These are phyloP conservation scores for Bubo scandiacus DNA, from an alignment of 2,113 vertebrate species.

Conservation along the genomic window DNA sequence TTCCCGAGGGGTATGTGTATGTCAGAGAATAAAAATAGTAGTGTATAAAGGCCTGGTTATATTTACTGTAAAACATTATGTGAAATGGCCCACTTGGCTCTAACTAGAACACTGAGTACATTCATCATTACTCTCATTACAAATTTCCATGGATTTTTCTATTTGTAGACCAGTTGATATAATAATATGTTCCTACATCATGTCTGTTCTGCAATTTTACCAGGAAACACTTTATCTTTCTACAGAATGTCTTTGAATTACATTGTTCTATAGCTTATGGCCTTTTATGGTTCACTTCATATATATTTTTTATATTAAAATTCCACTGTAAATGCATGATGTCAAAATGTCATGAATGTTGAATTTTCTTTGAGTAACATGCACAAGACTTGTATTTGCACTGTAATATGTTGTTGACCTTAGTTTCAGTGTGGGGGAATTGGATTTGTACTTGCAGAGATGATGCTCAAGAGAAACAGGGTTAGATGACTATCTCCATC, in stretches of 20 bases:
- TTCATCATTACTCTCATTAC: conserved; percentile 24
- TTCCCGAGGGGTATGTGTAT: not conserved
- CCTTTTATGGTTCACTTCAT: not conserved
- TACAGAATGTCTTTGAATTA: not conserved
- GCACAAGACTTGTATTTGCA: not conserved
- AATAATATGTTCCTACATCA: not conserved
- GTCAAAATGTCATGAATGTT: not conserved
- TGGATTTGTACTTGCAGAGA: not conserved
- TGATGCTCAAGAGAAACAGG: not conserved
- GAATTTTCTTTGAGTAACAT: not conserved
- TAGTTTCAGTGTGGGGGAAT: not conserved
- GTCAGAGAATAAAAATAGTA: not conserved
- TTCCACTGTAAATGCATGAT: not conserved
- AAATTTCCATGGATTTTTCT: conserved; percentile 24
- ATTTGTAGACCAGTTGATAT: conserved; percentile 20
- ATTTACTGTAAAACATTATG: conserved; percentile 35
- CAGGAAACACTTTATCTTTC: not conserved
- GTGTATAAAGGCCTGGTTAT: not conserved
- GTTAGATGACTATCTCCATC: not conserved
- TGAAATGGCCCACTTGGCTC: conserved; percentile 30
- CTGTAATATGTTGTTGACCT: not conserved
- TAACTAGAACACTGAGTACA: conserved; percentile 33
- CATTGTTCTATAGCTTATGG: not conserved
- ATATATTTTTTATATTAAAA: not conserved
- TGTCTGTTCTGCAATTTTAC: not conserved